Percentiles rank a stretch among this genome's conserved stretches.
These are phyloP conservation scores for Drosophila maculinotata DNA, from an alignment of 2,888 invertebrate species.

Conservation along the genomic window DNA sequence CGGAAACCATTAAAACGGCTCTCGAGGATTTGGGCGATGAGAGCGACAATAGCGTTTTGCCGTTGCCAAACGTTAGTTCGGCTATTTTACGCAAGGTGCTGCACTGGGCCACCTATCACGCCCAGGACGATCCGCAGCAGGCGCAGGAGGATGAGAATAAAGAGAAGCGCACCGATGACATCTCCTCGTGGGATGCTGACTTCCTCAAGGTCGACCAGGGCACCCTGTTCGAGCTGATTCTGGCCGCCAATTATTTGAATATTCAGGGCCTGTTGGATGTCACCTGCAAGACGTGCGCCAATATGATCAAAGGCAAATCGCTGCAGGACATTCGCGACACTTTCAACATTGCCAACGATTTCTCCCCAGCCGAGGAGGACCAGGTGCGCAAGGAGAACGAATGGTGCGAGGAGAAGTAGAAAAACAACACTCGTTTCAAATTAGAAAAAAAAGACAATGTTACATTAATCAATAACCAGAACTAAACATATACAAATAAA, in stretches of 20 bases:
- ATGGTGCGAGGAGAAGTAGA: constrained; percentile 87
- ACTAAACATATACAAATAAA: not conserved
- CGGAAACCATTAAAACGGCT: constrained; percentile 99
- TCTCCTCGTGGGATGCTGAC: constrained; percentile 99
- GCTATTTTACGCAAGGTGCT: constrained; percentile 97
- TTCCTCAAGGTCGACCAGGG: constrained; percentile 99
- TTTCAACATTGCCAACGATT: constrained; percentile 98
- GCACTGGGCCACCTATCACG: constrained; percentile 96
- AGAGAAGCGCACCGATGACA: constrained; percentile 99
- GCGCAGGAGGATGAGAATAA: constrained; percentile 99
- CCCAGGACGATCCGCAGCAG: constrained; percentile 95
- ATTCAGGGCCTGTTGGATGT: constrained; percentile 98
- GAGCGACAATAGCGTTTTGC: constrained; percentile 97
- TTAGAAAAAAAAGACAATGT: not conserved
- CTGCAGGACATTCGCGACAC: constrained; percentile 98
- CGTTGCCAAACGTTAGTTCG: constrained; percentile 98
- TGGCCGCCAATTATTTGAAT: constrained; percentile 98
- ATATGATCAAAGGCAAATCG: constrained; percentile 99
- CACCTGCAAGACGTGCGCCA: constrained; percentile 98
- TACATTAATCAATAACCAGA: not conserved
- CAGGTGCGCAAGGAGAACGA: constrained; percentile 98
- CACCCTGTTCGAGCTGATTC: constrained; percentile 96
- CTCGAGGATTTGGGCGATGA: constrained; percentile 96
- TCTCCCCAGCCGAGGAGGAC: constrained; percentile 97
- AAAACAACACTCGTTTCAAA: not conserved